These are phyloP conservation scores for Drosophila persimilis DNA, from an alignment of 1,140 invertebrate species.

Conservation along the genomic window DNA sequence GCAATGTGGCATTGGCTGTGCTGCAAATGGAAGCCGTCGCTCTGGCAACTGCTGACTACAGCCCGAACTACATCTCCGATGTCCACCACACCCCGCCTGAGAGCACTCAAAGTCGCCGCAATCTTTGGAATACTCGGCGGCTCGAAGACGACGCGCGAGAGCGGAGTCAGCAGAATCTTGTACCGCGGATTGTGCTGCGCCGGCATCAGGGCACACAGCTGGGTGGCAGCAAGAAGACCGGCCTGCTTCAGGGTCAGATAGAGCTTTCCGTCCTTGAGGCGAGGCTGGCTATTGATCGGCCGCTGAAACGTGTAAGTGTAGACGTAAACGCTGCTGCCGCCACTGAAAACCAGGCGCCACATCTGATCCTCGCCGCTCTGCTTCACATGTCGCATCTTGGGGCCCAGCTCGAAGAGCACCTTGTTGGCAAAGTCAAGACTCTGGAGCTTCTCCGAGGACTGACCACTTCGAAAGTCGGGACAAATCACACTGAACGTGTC, in stretches of 20 bases:
- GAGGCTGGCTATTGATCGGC: slow-evolving; percentile 49
- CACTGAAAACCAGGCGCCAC: slow-evolving; percentile 56
- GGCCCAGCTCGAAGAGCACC: slow-evolving; percentile 51
- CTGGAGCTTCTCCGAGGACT: slow-evolving; percentile 1
- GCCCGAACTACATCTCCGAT: slow-evolving; percentile 35
- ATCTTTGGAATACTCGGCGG: slow-evolving; percentile 49
- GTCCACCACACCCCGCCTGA: slow-evolving; percentile 2
- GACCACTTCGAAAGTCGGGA: slow-evolving; percentile 31
- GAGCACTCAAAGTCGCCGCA: slow-evolving; percentile 16
- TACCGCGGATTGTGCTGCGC: slow-evolving; percentile 29
- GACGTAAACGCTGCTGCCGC: slow-evolving; percentile 31
- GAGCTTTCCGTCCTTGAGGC: slow-evolving; percentile 35
- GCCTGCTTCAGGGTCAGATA: slow-evolving; percentile 64
- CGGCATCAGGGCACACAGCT: slow-evolving; percentile 34
- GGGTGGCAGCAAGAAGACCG: slow-evolving; percentile 44
- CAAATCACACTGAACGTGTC: slow-evolving; percentile 48
- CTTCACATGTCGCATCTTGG: slow-evolving; percentile 54
- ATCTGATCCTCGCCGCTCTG: slow-evolving; percentile 42
- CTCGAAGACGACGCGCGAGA: slow-evolving; percentile 49
- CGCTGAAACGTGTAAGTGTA: slow-evolving; percentile 50
- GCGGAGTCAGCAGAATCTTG: slow-evolving; percentile 55
- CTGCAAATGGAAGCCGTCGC: slow-evolving; percentile 51
- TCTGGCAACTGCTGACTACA: slow-evolving; percentile 58
- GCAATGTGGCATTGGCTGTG: slow-evolving; percentile 48
- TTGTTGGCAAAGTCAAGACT: slow-evolving; percentile 58